Evolutionary conservation across 2,888 invertebrate species (phyloP), one percentile per base, ranked within the genome.

Genomic region (Platycheirus albimanus): DNA sequence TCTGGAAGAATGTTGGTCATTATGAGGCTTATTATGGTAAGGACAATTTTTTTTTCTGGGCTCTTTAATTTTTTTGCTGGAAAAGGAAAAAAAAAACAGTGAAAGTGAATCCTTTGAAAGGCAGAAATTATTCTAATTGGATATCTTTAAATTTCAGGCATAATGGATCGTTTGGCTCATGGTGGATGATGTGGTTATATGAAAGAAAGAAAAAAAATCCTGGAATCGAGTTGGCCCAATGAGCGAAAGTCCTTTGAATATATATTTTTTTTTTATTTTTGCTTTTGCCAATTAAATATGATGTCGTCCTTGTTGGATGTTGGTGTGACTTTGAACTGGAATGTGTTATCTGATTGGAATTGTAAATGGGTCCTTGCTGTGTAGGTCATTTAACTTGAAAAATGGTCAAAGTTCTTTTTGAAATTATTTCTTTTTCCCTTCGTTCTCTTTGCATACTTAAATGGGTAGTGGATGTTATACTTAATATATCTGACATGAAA

Each of bases 111-210:
- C 47, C 52, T 30, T 41, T 49, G 66, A 38, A 41, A 51, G n/a
- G 36, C 19, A 69, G 56, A 69, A 78, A 54, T 47, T 81, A 67
- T 71, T 76, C 70, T 66, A 81, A 76, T 75, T 75, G 64, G 69
- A 66, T 70, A 75, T 24, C 19, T 64, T 45, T 17, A 70, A 45
- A 64, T 28, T 17, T 52, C 20, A 64, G 36, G 64, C 51, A 64
- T 64, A 75, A 74, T 47, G 38, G 20, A 41, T 15, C 36, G 15
- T 45, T 47, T 56, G 30, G 24, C 5, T 24, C n/a, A n/a, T n/a
- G 24, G 24, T 24, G 24, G 30, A 24, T 33, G 30, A 2, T 33
- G 24, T 17, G 52, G 47, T 69, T 36, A 11, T 19, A 8, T 33
- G 24, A 6, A 24, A 33, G 1, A 49, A 1, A 11, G 63, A 58